These are phyloP conservation scores for Monarcha castaneiventris DNA, from an alignment of 2,113 vertebrate genomes.

Conservation along the genomic window DNA sequence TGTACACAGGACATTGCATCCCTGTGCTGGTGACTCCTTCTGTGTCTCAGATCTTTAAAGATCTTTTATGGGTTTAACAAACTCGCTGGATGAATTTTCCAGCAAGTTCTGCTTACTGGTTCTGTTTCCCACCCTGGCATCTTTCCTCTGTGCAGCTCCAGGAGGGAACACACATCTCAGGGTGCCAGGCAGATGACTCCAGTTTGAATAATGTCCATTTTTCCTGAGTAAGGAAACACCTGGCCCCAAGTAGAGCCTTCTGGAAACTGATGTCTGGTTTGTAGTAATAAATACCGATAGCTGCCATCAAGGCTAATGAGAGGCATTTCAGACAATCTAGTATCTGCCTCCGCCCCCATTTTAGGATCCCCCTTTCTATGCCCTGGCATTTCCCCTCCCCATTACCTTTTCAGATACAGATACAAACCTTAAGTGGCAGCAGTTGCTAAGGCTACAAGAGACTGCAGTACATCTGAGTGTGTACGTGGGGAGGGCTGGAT, in stretches of 20 bases:
- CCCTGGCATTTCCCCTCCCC: not conserved
- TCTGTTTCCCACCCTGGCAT: not conserved
- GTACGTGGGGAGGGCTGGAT: not conserved
- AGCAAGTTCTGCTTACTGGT: not conserved
- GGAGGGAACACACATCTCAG: rapidly evolving
- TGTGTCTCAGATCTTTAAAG: not conserved
- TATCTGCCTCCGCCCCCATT: not conserved
- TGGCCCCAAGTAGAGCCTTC: not conserved
- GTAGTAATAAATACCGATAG: not conserved
- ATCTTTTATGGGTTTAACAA: not conserved
- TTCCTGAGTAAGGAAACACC: not conserved
- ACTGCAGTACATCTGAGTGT: constrained; percentile 20
- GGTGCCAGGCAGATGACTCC: not conserved
- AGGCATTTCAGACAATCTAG: not conserved
- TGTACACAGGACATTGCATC: not conserved
- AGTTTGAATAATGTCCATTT: not conserved
- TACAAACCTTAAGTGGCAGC: not conserved
- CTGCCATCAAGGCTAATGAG: not conserved
- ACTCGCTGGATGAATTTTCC: not conserved
- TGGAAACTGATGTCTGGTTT: not conserved
- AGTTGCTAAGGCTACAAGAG: constrained; percentile 55
- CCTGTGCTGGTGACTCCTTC: not conserved
- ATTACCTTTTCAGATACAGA: not conserved
- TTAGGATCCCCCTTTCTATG: not conserved
- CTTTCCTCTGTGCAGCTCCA: not conserved